Evolutionary conservation across 2,797 vertebrate genomes (phyloP).

Genomic region (Pseudochromis fuscus): DNA sequence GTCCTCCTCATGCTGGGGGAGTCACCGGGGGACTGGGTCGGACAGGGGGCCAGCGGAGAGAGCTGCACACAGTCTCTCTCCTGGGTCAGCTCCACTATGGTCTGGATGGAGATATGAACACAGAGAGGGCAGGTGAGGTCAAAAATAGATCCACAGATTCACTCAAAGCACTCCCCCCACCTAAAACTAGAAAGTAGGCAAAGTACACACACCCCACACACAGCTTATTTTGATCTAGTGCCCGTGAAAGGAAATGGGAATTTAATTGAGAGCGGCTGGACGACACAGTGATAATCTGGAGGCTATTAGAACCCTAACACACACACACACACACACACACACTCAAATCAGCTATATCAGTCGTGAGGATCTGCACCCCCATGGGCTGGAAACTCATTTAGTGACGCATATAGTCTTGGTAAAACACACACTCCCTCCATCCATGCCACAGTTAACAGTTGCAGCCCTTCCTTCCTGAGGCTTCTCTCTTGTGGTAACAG

Average conservation of each 20-base stretch:
- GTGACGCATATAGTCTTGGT: constrained; percentile 48
- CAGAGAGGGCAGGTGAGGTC: background rate
- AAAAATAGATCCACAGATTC: constrained; percentile 26
- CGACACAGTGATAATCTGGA: constrained; percentile 74
- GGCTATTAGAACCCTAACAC: constrained; percentile 71
- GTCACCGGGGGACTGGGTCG: constrained; percentile 90
- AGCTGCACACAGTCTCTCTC: constrained; percentile 93
- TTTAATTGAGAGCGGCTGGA: constrained; percentile 83
- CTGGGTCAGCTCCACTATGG: constrained; percentile 94
- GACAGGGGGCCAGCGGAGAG: constrained; percentile 84
- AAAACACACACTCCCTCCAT: constrained; percentile 26
- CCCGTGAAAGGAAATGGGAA: constrained; percentile 77
- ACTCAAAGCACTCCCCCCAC: constrained; percentile 4
- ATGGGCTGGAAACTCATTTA: constrained; percentile 67
- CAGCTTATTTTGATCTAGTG: constrained; percentile 55
- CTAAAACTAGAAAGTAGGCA: constrained; percentile 41
- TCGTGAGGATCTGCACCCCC: constrained; percentile 61
- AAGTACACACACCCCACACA: constrained; percentile 39
- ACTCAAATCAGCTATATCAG: constrained; percentile 54
- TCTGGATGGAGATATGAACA: constrained; percentile 80
- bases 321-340: constrained; percentile 27
- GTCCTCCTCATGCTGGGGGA: constrained; percentile 96
- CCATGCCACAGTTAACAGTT: constrained; percentile 67
- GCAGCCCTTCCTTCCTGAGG: constrained; percentile 78
- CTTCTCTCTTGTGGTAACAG: constrained; percentile 66